Base-by-base conservation (phyloP, 2,797 vertebrate genomes). In the Helicolenus hilgendorfi region DNA sequence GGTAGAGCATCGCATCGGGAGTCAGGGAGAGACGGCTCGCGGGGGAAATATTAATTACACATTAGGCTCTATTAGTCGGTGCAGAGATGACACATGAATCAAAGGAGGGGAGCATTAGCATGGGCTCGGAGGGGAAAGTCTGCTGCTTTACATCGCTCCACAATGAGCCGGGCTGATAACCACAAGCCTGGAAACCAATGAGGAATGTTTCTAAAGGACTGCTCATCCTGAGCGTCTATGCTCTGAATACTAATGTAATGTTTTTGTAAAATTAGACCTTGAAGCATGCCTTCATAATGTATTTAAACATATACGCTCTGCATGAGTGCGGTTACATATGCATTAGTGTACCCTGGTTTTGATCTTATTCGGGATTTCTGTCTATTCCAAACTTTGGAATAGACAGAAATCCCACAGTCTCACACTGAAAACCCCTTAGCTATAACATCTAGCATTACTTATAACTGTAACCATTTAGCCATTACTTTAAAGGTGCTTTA, bases 31-130 rank as follows among this genome's bases (percentile, higher is more conserved):
- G 87, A 70, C 53, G 0, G 84, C 83, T 89, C 59, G 41, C 83
- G 73, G 45, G 77, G 72, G 91, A 95, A 96, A 97, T 97, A 92
- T 87, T 92, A 95, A 96, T 96, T 82, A 63, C 84, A 69, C 56
- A 95, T 97, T 97, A 96, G 72, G 80, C 78, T 92, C 85, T 56
- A 94, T 96, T 96, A 97, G 89, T 72, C 24, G 6, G 77, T 49
- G 86, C 84, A 27, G 72, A 83, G 92, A 89, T 76, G 90, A 92
- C 82, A 64, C 84, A 67, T 79, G 72, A 64, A 81, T 81, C 83
- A 81, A 78, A 78, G 55, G n/a, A n/a, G n/a, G n/a, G n/a, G n/a
- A n/a, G n/a, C n/a, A n/a, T n/a, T n/a, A n/a, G n/a, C n/a, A n/a
- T n/a, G n/a, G n/a, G 63, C 76, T 83, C 22, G 2, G 81, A 75